These are phyloP conservation scores for Drosophila takahashii DNA, from an alignment of 1,140 invertebrate genomes.

Conservation along the genomic window DNA sequence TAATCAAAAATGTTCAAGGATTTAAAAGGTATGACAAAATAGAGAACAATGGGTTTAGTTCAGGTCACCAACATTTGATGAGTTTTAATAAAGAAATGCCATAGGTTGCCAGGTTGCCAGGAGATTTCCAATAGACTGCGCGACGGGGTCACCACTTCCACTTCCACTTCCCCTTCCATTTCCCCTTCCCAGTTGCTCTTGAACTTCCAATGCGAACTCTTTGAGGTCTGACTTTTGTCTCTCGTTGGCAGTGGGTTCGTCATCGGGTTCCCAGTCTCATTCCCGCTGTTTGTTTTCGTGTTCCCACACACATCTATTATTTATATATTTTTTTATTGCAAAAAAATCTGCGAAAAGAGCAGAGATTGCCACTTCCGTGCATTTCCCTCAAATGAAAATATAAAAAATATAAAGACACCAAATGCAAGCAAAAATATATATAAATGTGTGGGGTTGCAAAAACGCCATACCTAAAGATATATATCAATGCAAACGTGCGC, in stretches of 20 bases:
- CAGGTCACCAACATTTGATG: no score
- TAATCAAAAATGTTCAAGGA: no score
- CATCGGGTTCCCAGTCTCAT: constrained; percentile 16
- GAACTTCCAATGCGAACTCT: constrained; percentile 12
- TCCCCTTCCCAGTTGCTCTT: neutral
- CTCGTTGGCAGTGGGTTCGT: constrained; percentile 25
- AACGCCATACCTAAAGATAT: constrained; percentile 2
- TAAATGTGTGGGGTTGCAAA: constrained; percentile 5
- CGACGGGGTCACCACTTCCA: neutral
- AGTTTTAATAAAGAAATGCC: no score
- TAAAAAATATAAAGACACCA: constrained; percentile 3
- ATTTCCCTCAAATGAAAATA: neutral
- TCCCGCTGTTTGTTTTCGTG: constrained; percentile 45
- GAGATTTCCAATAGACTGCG: neutral
- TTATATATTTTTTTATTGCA: constrained; percentile 26
- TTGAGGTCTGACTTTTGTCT: constrained; percentile 55
- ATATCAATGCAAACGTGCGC: constrained; percentile 57
- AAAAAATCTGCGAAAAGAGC: constrained; percentile 41
- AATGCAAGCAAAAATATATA: constrained; percentile 26
- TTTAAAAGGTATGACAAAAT: no score
- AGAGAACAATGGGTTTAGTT: no score
- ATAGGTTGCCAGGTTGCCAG: no score
- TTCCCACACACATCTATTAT: constrained; percentile 13
- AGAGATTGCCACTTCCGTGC: constrained; percentile 16
- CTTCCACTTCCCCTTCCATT: neutral